phyloP scores from a whole-genome alignment of 2,113 vertebrate species.

The Pandion haliaetus region DNA sequence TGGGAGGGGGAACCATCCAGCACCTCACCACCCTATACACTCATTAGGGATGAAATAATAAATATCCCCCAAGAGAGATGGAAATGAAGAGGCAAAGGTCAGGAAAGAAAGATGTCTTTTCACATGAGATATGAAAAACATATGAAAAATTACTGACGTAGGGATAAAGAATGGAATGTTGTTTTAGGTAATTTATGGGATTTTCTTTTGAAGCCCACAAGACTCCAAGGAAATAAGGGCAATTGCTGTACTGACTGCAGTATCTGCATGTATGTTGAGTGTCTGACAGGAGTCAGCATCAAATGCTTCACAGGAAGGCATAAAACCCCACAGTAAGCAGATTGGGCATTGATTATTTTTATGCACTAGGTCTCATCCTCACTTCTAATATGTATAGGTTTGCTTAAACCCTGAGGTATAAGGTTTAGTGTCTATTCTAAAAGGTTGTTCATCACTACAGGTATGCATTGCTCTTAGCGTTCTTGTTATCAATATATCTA shows the following conservation, averaged over 20 bases:
- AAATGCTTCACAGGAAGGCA: not conserved
- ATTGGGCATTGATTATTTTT: not conserved
- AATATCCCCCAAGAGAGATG: not conserved
- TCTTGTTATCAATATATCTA: not conserved
- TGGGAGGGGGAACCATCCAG: not conserved
- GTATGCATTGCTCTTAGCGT: not conserved
- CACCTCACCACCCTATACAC: not conserved
- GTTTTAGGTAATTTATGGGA: not conserved
- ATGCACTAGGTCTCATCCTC: not conserved
- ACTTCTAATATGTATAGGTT: not conserved
- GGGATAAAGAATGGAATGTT: not conserved
- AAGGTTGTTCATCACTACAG: not conserved
- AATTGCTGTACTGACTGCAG: not conserved
- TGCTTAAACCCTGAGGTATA: not conserved
- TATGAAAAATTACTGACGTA: not conserved
- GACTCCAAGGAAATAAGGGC: not conserved
- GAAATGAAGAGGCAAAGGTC: slow-evolving; percentile 18
- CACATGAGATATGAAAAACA: not conserved
- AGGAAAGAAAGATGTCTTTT: not conserved
- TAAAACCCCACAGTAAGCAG: not conserved
- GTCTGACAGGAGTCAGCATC: not conserved
- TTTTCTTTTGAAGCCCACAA: not conserved
- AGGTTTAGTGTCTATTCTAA: not conserved
- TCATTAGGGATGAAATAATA: not conserved
- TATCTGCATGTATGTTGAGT: not conserved